Base-by-base conservation (phyloP, 2,888 invertebrate species). In the Andrena bicolor region DNA sequence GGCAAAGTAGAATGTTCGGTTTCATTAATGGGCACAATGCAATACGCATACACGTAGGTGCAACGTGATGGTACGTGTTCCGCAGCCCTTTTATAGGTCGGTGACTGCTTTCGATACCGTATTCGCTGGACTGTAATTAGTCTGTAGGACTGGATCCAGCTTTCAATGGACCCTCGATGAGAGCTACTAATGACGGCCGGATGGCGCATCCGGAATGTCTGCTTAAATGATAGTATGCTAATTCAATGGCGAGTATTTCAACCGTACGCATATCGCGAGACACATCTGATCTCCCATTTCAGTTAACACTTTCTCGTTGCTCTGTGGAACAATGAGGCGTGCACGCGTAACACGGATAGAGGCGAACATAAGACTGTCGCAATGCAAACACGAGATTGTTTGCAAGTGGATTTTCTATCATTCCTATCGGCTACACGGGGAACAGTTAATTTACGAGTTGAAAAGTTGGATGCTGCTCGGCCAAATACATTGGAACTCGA, bases 121-220 rank as follows among this genome's bases (percentile, higher is more conserved):
- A 51, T 80, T 66, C 74, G 75, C 80, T 72, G 84, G 86, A 80
- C 84, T 70, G 85, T 80, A 85, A 85, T 86, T 83, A 85, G 80
- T 80, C 80, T 56, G 86, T 80, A 76, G 80, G 74, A 80, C 74
- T 68, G 80, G 70, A 77, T 74, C 68, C 76, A 76, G 76, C 66
- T 72, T 77, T 83, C 86, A 77, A 84, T 86, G 69, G 73, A 86
- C 73, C 76, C 76, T 84, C 76, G 80, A 86, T 85, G 76, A 74
- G 86, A 74, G 83, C 74, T 72, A 82, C 80, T 85, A 85, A 86
- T 85, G 85, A 85, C 80, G 72, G 26, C 64, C 75, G 77, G 86
- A 84, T 85, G 80, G 77, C 71, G 74, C 84, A 69, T 83, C 74
- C 76, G 69, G 76, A 81, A 74, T 81, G 73, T 41, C 81, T 74